phyloP scores from a whole-genome alignment of 1,140 invertebrate species.

The Heliothis subflexa region DNA sequence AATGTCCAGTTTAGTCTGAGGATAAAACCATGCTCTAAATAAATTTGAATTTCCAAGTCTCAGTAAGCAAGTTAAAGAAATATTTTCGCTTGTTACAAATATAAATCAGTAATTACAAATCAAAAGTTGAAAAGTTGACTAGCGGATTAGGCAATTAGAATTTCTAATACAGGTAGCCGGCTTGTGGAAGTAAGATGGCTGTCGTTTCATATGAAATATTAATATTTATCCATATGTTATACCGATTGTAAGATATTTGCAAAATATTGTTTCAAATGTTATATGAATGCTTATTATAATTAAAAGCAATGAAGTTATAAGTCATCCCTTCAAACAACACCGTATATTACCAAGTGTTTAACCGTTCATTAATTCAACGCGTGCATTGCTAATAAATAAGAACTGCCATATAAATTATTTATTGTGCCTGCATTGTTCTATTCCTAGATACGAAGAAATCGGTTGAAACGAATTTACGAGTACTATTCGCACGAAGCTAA shows the following conservation, averaged over 20 bases:
- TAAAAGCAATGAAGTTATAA: neutral
- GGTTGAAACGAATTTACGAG: slow-evolving; percentile 17
- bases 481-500: slow-evolving; percentile 24
- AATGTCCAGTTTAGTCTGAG: neutral
- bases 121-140: too few species aligned
- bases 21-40: too few species aligned
- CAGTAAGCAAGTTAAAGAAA: too few species aligned
- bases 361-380: slow-evolving; percentile 28
- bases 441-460: slow-evolving; percentile 37
- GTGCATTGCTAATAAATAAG: slow-evolving; percentile 23
- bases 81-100: too few species aligned
- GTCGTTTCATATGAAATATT: too few species aligned
- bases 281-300: neutral
- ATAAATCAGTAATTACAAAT: too few species aligned
- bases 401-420: slow-evolving; percentile 33
- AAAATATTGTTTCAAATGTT: neutral
- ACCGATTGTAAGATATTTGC: too few species aligned
- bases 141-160: too few species aligned
- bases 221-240: too few species aligned
- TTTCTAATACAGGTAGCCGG: too few species aligned
- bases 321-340: slow-evolving; percentile 10
- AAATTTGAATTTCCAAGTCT: too few species aligned
- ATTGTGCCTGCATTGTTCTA: slow-evolving; percentile 30
- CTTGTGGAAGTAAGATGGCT: too few species aligned
- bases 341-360: slow-evolving; percentile 8